Base-by-base conservation (phyloP, 2,888 invertebrate species). In the Dione vanillae region DNA sequence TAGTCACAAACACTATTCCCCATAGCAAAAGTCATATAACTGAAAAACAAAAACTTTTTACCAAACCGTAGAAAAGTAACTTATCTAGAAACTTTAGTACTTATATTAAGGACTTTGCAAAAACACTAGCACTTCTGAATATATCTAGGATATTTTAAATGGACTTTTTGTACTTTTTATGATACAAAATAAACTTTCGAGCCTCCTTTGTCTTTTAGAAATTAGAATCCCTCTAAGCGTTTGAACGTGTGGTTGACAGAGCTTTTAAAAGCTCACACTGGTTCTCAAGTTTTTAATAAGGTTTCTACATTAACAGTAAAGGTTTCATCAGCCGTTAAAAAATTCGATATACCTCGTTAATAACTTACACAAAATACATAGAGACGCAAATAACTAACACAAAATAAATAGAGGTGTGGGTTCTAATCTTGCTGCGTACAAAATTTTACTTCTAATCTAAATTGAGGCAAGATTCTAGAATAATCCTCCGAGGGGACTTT, bases 401-500 rank as follows among this genome's bases (percentile, higher is more conserved):
- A 49, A 11, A 16, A 19, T 19, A 49, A 1, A 27, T 27, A 27
- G 27, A 27, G 0, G 11, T 49, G 11, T 47, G 10, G 47, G 16
- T 19, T 49, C 49, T 49, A 5, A 11, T 49, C 49, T 6, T 49
- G 19, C 0, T 49, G 19, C 49, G 11, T 11, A 49, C 19, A 56
- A 40, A 12, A 56, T 56, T 11, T 37, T 40, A 35, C 54, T 27
- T 56, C 47, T 64, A 37, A 58, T 67, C 56, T 11, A 54, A 20
- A 54, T 64, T 40, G 64, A 43, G 40, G 37, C 54, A 62, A 52
- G 54, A 64, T 70, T 52, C 47, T 61, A 65, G 67, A 61, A 73
- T 73, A 68, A 65, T 73, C 69, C 52, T 51, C 54, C 12, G 49
- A 61, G 71, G 73, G 73, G 73, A 56, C 71, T 27, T 69, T 58